These are phyloP conservation scores for Gallinago undulata DNA, from an alignment of 2,113 vertebrate genomes.

Conservation along the genomic window DNA sequence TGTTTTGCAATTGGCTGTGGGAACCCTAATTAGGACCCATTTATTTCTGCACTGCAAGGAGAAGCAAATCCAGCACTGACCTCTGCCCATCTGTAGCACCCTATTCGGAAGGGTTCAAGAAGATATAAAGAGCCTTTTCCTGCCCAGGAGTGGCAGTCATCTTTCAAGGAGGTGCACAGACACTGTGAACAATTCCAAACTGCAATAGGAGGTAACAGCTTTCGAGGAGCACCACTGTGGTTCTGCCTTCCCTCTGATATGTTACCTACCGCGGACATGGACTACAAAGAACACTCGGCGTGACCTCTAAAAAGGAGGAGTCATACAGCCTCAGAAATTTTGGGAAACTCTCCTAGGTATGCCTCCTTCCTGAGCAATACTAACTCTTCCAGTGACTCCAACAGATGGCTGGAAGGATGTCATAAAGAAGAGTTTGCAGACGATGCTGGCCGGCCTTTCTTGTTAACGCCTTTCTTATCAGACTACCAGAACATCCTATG, in stretches of 20 bases:
- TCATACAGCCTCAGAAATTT: neutral
- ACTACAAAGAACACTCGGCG: neutral
- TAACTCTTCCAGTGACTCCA: neutral
- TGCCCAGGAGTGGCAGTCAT: neutral
- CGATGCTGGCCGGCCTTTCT: neutral
- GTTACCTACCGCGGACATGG: fast-evolving
- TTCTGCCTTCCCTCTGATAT: neutral
- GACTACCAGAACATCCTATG: neutral
- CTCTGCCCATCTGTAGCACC: neutral
- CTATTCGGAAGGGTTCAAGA: neutral
- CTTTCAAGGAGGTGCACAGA: neutral
- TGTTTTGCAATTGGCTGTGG: neutral
- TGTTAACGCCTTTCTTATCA: fast-evolving
- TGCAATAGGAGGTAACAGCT: neutral
- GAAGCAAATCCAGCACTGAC: neutral
- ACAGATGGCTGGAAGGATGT: neutral
- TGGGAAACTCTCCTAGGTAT: neutral
- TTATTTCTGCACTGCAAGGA: neutral
- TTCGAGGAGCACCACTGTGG: neutral
- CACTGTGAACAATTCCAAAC: neutral
- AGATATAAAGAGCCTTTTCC: neutral
- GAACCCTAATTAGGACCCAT: neutral
- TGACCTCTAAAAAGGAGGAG: neutral
- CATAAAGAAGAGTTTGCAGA: neutral
- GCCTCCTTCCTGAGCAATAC: neutral